Base-by-base conservation (phyloP, 2,888 invertebrate species). In the Cheilosia pagana region DNA sequence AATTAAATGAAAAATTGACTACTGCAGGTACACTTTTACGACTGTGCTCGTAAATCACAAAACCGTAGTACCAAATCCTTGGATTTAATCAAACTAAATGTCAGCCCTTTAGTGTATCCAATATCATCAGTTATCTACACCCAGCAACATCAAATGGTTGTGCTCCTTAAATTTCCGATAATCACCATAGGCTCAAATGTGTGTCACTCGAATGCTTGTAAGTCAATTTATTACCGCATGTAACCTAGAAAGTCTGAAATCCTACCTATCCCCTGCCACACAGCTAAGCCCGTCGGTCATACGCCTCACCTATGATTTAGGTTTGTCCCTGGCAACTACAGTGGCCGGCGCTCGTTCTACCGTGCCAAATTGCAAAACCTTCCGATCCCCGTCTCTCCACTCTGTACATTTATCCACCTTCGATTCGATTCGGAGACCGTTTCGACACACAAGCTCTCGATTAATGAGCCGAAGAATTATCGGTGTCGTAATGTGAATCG, bases 391-490 rank as follows among this genome's bases (percentile, higher is more conserved):
- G 3, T 1, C 67, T 14, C 67, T 14, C n/a, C 19, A 28, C 14
- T 31, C 43, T 19, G 35, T 16, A 45, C 3, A 19, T 67, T 70
- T 62, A 60, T 62, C 62, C 75, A 67, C 41, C 59, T 71, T 62
- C 74, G 63, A 63, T 70, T 78, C 63, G 74, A 63, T 63, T 57
- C 70, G 70, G 50, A 55, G 63, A 50, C 21, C 70, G 31, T 78
- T 71, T 63, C 77, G 70, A 70, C 68, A 70, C 77, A 70, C 77
- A 72, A 59, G 53, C 65, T 72, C 71, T 60, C 79, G 79, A 79
- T 79, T 79, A 79, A 79, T 79, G 79, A 79, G 79, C 72, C 79
- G 79, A 72, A 72, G 79, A 79, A 72, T 79, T 79, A 79, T 79
- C 71, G 78, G 35, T 67, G 57, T 72, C 71, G 71, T 78, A 65